Evolutionary conservation across 1,140 invertebrate species (phyloP).

Genomic region (Drosophila kikkawai): DNA sequence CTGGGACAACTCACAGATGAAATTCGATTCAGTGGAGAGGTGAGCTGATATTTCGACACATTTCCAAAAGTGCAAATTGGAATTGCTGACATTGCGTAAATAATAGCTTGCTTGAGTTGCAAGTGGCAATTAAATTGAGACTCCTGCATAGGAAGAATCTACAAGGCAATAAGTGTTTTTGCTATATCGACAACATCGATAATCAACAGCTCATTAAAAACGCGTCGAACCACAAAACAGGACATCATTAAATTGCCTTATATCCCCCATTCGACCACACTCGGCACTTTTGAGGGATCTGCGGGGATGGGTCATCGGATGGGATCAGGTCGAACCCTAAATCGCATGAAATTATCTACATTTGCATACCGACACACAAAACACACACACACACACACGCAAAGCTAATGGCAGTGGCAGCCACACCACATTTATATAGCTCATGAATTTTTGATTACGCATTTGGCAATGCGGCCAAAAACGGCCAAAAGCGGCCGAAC

Average conservation of each 20-base stretch:
- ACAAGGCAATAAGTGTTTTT: constrained; percentile 3
- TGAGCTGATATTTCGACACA: constrained; percentile 46
- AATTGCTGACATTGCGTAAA: constrained; percentile 40
- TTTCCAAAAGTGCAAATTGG: constrained; percentile 45
- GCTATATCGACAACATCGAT: constrained; percentile 1
- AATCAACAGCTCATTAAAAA: constrained; percentile 62
- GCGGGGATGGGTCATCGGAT: background rate
- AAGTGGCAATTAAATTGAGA: constrained; percentile 37
- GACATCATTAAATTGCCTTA: constrained; percentile 42
- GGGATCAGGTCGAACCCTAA: constrained; percentile 32
- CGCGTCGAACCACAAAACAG: constrained; percentile 54
- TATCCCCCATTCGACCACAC: constrained; percentile 2
- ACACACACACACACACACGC: constrained; percentile 28
- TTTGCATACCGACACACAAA: constrained; percentile 46
- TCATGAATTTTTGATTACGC: constrained; percentile 81
- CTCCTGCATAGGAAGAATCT: background rate
- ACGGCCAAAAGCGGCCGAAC: constrained; percentile 30
- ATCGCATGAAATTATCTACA: constrained; percentile 67
- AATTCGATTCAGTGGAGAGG: constrained; percentile 20
- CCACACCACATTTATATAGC: constrained; percentile 57
- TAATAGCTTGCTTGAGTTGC: constrained; percentile 16
- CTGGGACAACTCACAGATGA: constrained; percentile 27
- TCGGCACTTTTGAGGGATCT: constrained; percentile 27
- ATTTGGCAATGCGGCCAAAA: constrained; percentile 74
- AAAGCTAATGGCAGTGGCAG: constrained; percentile 40